A percentile compares a stretch with the other conserved stretches of the same genome.
Conservation (phyloP, 2,113 vertebrate species). For the Hyaena hyaena region DNA sequence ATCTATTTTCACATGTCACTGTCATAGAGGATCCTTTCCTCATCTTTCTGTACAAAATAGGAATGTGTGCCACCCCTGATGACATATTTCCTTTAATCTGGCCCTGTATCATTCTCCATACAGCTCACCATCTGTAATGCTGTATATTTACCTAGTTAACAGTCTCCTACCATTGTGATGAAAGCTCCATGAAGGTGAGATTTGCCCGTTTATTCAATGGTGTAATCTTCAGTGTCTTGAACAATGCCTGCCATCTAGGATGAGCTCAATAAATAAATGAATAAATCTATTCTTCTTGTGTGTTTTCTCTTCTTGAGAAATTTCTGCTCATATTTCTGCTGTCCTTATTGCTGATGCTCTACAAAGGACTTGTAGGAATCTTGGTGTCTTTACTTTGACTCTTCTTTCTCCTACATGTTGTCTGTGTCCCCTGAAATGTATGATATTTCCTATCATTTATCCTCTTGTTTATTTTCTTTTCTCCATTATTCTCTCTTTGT, state of each 20-base stretch:
- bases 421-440: neutral
- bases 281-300: neutral
- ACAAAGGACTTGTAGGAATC: neutral
- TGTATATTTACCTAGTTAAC: neutral
- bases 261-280: neutral
- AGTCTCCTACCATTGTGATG: neutral
- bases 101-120: neutral
- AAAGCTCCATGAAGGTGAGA: neutral
- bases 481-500: neutral
- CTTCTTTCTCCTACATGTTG: neutral
- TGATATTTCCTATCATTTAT: neutral
- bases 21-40: neutral
- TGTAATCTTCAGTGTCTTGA: neutral
- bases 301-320: neutral
- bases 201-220: neutral
- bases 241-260: neutral
- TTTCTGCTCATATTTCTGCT: neutral
- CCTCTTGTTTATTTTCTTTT: neutral
- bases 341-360: neutral
- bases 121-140: neutral
- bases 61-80: no score
- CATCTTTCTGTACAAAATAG: neutral
- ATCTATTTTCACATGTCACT: neutral
- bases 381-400: neutral
- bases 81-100: no score